phyloP scores from a whole-genome alignment of 2,113 vertebrate genomes.

The Euleptes europaea region DNA sequence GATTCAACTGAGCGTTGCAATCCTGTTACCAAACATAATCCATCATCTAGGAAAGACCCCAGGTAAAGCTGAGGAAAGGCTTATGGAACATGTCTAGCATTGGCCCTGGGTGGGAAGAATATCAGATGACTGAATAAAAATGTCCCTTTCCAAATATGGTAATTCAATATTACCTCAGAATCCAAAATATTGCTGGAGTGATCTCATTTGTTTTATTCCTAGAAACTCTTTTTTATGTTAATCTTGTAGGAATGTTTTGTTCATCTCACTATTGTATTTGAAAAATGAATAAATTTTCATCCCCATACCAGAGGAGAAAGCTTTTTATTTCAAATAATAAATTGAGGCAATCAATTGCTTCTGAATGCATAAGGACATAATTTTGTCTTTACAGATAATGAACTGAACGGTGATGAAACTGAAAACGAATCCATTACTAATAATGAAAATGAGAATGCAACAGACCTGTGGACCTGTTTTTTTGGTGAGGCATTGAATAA shows the following conservation, averaged over 20 bases:
- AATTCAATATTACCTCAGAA: neutral
- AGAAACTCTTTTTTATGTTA: conserved; percentile 14
- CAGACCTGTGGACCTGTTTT: conserved; percentile 41
- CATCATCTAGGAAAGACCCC: neutral
- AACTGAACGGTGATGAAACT: conserved; percentile 57
- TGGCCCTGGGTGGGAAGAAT: neutral
- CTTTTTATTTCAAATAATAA: conserved; percentile 44
- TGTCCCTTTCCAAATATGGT: neutral
- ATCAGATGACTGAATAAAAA: neutral
- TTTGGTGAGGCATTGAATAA: neutral
- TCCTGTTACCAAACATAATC: neutral
- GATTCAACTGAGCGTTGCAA: too few relatives aligned
- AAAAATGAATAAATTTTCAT: conserved; percentile 24
- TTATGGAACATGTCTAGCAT: neutral
- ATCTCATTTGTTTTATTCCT: conserved; percentile 12
- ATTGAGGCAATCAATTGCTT: conserved; percentile 59
- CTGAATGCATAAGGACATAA: conserved; percentile 55
- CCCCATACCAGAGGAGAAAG: neutral
- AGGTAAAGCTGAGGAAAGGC: neutral
- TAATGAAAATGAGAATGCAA: conserved; percentile 53
- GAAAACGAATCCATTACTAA: conserved; percentile 63
- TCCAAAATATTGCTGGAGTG: neutral
- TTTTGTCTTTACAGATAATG: conserved; percentile 59
- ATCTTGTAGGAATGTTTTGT: conserved; percentile 1
- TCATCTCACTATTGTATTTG: neutral